Conservation (phyloP, 2,113 vertebrate genomes). For the Glaucidium brasilianum region DNA sequence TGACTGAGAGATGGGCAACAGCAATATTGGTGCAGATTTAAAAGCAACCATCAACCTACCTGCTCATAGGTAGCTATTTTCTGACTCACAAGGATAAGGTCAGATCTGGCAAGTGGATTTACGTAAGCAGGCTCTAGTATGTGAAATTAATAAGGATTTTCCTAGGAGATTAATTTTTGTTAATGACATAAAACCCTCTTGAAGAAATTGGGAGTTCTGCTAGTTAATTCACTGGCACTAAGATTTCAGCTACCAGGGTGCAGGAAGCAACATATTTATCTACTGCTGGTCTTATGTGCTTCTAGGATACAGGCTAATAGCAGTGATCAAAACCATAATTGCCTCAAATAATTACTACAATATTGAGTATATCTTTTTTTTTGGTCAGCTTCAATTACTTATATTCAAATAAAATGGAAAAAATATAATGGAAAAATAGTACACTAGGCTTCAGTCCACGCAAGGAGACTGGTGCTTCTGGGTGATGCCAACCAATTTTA, state of each 20-base stretch:
- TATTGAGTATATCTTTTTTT: not conserved
- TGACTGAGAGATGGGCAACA: not conserved
- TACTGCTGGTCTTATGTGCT: not conserved
- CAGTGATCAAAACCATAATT: not conserved
- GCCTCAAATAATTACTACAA: not conserved
- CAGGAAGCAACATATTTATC: not conserved
- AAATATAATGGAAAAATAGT: rapidly evolving
- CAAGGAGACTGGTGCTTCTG: not conserved
- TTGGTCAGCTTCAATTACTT: not conserved
- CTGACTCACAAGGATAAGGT: not conserved
- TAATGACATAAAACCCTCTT: not conserved
- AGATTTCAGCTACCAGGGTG: not conserved
- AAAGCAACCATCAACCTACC: not conserved
- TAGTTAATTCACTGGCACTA: not conserved
- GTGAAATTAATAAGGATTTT: not conserved
- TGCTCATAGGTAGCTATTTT: not conserved
- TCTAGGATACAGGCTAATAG: not conserved
- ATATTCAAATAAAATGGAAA: not conserved
- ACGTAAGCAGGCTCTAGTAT: not conserved
- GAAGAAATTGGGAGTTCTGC: not conserved
- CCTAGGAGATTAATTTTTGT: not conserved
- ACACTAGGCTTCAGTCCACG: not conserved
- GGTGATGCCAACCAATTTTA: not conserved
- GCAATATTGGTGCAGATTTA: not conserved
- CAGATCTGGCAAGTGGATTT: not conserved